Evolutionary conservation across 2,113 vertebrate species (phyloP), one percentile per base, ranked within the genome.

Genomic region (Diadophis punctatus): DNA sequence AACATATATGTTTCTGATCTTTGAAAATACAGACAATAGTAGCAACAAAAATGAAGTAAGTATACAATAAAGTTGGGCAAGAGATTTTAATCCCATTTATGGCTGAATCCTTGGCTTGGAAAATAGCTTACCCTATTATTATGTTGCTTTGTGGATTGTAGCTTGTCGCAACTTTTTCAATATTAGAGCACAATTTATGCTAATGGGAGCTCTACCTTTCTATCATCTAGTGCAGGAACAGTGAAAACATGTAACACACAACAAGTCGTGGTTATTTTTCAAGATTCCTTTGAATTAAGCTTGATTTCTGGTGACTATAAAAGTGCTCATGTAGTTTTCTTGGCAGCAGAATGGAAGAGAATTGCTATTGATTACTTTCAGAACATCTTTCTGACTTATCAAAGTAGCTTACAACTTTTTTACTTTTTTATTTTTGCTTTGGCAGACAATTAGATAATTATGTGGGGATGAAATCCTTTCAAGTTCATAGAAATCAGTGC

Each of bases 1-100:
- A 8, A 43, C 46, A 52, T 39, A 8, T n/a, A 86, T 39, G 11
- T 91, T 89, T 46, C 34, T 1, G 0, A 34, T 22, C 46, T 23
- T 49, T 56, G 86, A 0, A 0, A 1, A 90, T 12, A 0, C 0
- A 46, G 1, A 58, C 14, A 49, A 18, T 18, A 10, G 27, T 51
- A 84, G 25, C 43, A 86, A 55, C 89, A 9, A 46, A 86, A 55
- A 68, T 18, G 27, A 91, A 34, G n/a, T 52, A 16, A 43, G 27
- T 85, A 43, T 52, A 80, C 14, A 80, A 39, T 39, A 34, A 74
- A n/a, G 16, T 80, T 80, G 16, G 74, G 34, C n/a, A 74, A 74
- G 5, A 34, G 7, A 39, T 80, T 74, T 20, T 39, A 80, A 80
- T 80, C 34, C 8, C 74, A 39, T 80, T 80, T 80, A 39, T 80